A percentile compares a stretch with the other conserved stretches of the same genome.
Conservation (phyloP, 2,888 invertebrate genomes). For the Ornithoptera alexandrae region DNA sequence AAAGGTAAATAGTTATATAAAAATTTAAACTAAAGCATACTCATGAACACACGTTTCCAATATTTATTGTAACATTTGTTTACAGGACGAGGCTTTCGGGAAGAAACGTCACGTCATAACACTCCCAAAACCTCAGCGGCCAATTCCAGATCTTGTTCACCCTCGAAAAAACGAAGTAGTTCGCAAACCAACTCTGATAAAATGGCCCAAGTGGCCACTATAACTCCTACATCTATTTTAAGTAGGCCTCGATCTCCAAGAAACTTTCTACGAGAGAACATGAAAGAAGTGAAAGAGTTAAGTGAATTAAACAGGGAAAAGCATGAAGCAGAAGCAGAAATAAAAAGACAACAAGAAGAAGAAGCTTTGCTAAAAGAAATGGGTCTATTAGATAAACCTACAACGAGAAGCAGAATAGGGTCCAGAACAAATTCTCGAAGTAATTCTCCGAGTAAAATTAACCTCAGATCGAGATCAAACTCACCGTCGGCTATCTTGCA, state of each 20-base stretch:
- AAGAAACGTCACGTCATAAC: conserved; percentile 77
- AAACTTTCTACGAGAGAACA: conserved; percentile 73
- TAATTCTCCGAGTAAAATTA: conserved; percentile 66
- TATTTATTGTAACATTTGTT: conserved; percentile 28
- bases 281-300: conserved; percentile 70
- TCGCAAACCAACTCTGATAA: conserved; percentile 67
- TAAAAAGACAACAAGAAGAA: conserved; percentile 67
- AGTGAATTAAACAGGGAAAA: conserved; percentile 75
- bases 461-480: conserved; percentile 66
- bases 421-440: conserved; percentile 61
- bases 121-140: conserved; percentile 72
- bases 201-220: conserved; percentile 64
- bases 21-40: not conserved
- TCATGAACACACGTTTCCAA: not conserved
- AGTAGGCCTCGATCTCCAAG: conserved; percentile 65
- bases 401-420: conserved; percentile 48
- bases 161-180: conserved; percentile 65
- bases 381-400: conserved; percentile 63
- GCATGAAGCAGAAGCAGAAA: conserved; percentile 70
- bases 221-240: conserved; percentile 53
- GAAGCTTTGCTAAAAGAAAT: conserved; percentile 71
- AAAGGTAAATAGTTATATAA: conserved; percentile 58
- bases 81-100: conserved; percentile 75
- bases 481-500: conserved; percentile 67
- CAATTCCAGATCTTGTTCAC: conserved; percentile 69